Percentiles rank a stretch among this genome's conserved stretches.
phyloP scores from a whole-genome alignment of 2,113 vertebrate genomes.

The Guaruba guarouba region DNA sequence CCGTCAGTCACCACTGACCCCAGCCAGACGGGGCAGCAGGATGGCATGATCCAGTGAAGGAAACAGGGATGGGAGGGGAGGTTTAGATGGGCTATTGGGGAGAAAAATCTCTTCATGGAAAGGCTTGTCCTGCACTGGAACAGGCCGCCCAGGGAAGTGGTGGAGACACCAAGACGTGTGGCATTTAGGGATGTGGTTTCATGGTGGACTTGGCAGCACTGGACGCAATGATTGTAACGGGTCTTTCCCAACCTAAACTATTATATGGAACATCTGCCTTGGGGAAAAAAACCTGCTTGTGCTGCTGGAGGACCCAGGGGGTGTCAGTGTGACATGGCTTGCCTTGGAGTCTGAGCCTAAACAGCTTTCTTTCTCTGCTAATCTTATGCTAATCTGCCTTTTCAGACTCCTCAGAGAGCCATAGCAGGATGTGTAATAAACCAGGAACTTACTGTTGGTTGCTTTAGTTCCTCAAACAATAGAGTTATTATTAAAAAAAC shows the following conservation, averaged over 20 bases:
- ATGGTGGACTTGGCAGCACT: background rate
- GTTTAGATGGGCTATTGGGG: background rate
- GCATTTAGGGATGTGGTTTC: background rate
- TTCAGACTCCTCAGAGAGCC: background rate
- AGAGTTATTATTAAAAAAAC: background rate
- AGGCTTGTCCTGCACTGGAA: background rate
- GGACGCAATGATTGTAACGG: background rate
- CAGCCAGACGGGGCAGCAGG: conserved; percentile 69
- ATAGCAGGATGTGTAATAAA: background rate
- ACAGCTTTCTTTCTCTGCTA: background rate
- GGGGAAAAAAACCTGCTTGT: background rate
- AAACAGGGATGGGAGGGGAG: background rate
- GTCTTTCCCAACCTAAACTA: background rate
- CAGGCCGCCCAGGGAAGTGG: background rate
- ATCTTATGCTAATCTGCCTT: conserved; percentile 1
- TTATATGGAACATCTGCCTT: background rate
- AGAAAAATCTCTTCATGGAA: background rate
- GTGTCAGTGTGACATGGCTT: background rate
- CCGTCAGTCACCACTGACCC: conserved; percentile 37
- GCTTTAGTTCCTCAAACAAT: background rate
- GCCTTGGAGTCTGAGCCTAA: background rate
- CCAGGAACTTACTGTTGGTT: background rate
- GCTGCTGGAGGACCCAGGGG: background rate
- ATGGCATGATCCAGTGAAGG: conserved; percentile 70
- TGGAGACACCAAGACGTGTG: background rate